phyloP scores from a whole-genome alignment of 2,888 invertebrate genomes.

The Drosophila maculinotata region DNA sequence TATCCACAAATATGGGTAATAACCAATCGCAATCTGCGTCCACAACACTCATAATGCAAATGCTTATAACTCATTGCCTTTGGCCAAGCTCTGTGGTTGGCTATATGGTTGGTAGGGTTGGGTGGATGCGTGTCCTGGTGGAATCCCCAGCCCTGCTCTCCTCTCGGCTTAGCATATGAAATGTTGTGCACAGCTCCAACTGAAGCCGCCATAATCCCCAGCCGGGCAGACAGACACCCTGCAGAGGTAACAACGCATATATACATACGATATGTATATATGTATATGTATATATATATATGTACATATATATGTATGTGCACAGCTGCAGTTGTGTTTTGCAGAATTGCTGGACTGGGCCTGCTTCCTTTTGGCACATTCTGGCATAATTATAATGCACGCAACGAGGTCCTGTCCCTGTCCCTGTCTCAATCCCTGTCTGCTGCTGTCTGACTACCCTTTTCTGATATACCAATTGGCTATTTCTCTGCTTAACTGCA shows the following conservation, averaged over 20 bases:
- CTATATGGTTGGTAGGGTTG: slow-evolving; percentile 48
- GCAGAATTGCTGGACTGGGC: neutral
- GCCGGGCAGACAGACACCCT: slow-evolving; percentile 22
- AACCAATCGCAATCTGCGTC: slow-evolving; percentile 83
- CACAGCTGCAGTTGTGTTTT: slow-evolving; percentile 10
- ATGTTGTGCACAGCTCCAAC: slow-evolving; percentile 48
- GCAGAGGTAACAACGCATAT: slow-evolving; percentile 5
- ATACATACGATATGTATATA: neutral
- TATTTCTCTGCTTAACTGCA: slow-evolving; percentile 7
- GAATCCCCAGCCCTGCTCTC: too few species aligned
- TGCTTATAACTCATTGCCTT: slow-evolving; percentile 64
- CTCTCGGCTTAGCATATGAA: slow-evolving; percentile 71
- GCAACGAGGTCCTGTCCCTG: slow-evolving; percentile 42
- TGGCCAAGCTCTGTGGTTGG: slow-evolving; percentile 51
- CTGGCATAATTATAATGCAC: slow-evolving; percentile 81
- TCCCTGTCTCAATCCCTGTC: too few species aligned
- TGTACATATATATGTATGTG: slow-evolving; percentile 4
- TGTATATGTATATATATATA: neutral
- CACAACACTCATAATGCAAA: slow-evolving; percentile 84
- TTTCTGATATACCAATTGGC: slow-evolving; percentile 14
- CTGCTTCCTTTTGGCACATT: slow-evolving; percentile 52
- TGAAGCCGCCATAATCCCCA: slow-evolving; percentile 50
- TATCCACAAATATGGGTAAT: slow-evolving; percentile 85
- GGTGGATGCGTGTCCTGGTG: slow-evolving; percentile 5
- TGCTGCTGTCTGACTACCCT: slow-evolving; percentile 15